Evolutionary conservation across 2,888 invertebrate species (phyloP), one percentile per base, ranked within the genome.

Genomic region (Ephialtes manifestator): DNA sequence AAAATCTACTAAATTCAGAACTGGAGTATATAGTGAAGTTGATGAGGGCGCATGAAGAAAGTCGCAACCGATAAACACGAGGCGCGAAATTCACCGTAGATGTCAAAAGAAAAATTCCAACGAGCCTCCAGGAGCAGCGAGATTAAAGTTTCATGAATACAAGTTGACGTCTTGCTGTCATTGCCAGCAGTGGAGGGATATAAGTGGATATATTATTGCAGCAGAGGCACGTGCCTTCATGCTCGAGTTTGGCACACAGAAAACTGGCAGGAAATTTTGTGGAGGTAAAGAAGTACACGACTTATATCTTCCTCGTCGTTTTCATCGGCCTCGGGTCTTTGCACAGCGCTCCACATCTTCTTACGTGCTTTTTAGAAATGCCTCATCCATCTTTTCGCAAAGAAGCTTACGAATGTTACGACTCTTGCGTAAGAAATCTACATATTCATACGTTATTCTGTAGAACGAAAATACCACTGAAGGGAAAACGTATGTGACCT

Each of bases 101-200:
- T 20, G 58, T 70, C 46, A 63, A 71, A 79, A 71, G 60, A 55
- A 58, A 35, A 67, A 58, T 46, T 46, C n/a, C 13, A 20, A 81
- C 13, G 18, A 51, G n/a, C 43, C n/a, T 31, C 20, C n/a, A n/a
- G n/a, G 20, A 43, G 55, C 20, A 28, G 24, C 80, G 74, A 81
- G 74, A 81, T 81, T 81, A 58, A 74, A 81, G 46, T 74, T 81
- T 74, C 65, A 58, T 74, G 74, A 74, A 74, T 63, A 51, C 74
- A 48, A n/a, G 35, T n/a, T 13, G 46, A 55, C 35, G 31, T 74
- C 35, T 70, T 24, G 31, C 31, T 35, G 35, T 11, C 18, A 46
- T 48, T 13, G 58, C 10, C 31, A 5, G 20, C 39, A 11, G 39
- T 51, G n/a, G n/a, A 71, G 71, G 63, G 7, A 71, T 53, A 65